Evolutionary conservation across 2,797 vertebrate species (phyloP), one percentile per base, ranked within the genome.

Genomic region (Brachymystax lenok): DNA sequence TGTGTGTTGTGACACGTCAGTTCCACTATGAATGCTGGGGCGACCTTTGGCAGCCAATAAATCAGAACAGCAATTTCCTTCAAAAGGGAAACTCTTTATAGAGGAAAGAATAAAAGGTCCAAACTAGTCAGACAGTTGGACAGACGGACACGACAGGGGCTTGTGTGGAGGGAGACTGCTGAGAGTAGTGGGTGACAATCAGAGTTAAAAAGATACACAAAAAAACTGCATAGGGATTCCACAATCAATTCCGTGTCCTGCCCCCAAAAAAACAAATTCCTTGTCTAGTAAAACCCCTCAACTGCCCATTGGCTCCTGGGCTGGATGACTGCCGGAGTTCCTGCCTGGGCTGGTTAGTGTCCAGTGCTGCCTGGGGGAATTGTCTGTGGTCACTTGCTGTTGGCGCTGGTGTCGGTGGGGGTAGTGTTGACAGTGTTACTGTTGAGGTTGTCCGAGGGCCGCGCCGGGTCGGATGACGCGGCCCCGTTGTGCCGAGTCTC

Each of bases 401-500:
- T 86, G 27, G 90, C 93, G 75, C 84, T 85, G 27, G 89, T 80
- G 3, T 71, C 33, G 4, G 56, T 6, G 14, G 56, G 64, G 21
- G 59, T 67, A 16, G 76, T 16, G 64, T 67, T 67, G 27, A 27
- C 21, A 59, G 33, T 69, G 51, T 74, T 77, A 2, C 85, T 88
- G 0, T 86, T 91, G 51, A 91, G 88, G 73, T 84, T 93, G 82
- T 92, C 94, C 19, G 92, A 89, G 10, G 88, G 83, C 88, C 92
- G 94, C 85, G 81, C n/a, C 0, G 91, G 88, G 79, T 85, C 82
- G 2, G 90, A 94, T 14, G 94, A 95, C 74, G 93, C 94, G 35
- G 87, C 90, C 88, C 96, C 97, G 76, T 92, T 96, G 83, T 96
- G 97, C 77, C 94, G 92, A 0, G 96, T 97, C 92, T 99, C 98